Evolutionary conservation across 1,140 invertebrate species (phyloP).

Genomic region (Aphaenogaster floridana): DNA sequence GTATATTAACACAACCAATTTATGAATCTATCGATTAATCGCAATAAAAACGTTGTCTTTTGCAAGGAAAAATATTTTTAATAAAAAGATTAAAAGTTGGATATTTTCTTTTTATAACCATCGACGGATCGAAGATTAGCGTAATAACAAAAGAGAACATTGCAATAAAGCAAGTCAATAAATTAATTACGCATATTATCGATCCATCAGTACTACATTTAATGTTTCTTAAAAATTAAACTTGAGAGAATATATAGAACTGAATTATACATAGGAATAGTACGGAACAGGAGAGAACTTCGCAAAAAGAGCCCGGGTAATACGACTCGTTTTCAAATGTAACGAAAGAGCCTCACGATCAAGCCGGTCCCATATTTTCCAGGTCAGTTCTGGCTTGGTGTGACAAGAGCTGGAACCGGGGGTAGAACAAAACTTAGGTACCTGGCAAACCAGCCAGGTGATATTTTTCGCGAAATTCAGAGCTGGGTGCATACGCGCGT

Average conservation of each 20-base stretch:
- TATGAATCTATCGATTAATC: constrained; percentile 23
- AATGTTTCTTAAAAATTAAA: constrained; percentile 10
- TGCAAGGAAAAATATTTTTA: background rate
- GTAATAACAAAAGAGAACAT: constrained; percentile 8
- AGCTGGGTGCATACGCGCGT: background rate
- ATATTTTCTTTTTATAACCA: constrained; percentile 15
- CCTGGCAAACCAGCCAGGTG: background rate
- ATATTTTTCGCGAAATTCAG: constrained; percentile 40
- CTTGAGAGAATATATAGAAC: background rate
- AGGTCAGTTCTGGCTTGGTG: background rate
- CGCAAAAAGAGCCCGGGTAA: background rate
- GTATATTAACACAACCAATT: background rate
- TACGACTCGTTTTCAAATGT: constrained; percentile 1
- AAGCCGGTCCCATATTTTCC: background rate
- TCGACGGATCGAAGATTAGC: background rate
- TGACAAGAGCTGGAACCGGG: background rate
- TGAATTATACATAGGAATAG: background rate
- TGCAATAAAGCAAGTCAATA: background rate
- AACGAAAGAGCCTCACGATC: background rate
- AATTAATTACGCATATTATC: constrained; percentile 22
- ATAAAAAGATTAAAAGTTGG: constrained; percentile 25
- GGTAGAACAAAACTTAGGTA: background rate
- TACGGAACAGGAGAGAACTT: background rate
- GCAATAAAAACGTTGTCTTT: background rate
- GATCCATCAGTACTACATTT: background rate